phyloP scores from a whole-genome alignment of 2,888 invertebrate genomes.

The Caenorhabditis virilis region DNA sequence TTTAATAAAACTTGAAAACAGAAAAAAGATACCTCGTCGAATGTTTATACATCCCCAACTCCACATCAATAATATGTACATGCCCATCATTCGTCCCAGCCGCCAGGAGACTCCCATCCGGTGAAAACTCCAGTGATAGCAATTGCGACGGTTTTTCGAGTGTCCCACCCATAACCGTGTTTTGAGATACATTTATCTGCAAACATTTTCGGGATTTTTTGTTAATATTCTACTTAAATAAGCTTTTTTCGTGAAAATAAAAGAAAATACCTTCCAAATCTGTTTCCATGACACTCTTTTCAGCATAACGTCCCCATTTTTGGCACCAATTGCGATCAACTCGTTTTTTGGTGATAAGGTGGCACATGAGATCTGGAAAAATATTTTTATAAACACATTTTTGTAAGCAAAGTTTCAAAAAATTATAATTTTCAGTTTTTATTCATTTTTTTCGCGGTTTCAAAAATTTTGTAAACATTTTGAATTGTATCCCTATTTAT shows the following conservation, averaged over 20 bases:
- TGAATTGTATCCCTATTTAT: no score
- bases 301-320: slow-evolving; percentile 53
- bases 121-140: slow-evolving; percentile 37
- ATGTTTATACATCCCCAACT: slow-evolving; percentile 36
- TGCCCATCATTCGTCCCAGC: slow-evolving; percentile 50
- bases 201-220: background rate
- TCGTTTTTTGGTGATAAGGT: slow-evolving; percentile 51
- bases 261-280: slow-evolving; percentile 57
- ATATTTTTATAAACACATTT: no score
- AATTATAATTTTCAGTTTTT: no score
- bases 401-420: no score
- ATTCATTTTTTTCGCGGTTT: no score
- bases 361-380: no score
- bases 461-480: no score
- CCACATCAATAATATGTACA: slow-evolving; percentile 50
- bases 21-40: no score
- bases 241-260: background rate
- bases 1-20: background rate
- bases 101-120: slow-evolving; percentile 54
- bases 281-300: slow-evolving; percentile 57
- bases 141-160: slow-evolving; percentile 4
- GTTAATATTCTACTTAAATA: background rate
- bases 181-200: background rate
- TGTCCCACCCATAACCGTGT: no score
- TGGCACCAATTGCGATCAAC: slow-evolving; percentile 56